Evolutionary conservation across 2,888 invertebrate species (phyloP).

Genomic region (Tenthredo amoena): DNA sequence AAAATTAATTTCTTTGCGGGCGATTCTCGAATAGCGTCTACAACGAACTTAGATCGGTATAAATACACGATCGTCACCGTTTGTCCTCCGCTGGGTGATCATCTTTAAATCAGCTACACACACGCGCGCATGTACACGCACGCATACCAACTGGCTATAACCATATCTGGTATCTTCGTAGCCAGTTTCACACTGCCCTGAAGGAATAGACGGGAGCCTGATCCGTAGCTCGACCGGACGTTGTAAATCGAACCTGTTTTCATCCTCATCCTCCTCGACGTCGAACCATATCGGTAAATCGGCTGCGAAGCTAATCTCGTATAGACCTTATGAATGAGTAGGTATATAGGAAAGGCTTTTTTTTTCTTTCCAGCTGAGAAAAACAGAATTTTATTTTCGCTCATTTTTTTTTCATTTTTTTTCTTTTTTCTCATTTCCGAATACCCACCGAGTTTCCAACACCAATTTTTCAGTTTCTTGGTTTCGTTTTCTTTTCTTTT

Average conservation of each 20-base stretch:
- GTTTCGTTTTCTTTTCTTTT: not conserved
- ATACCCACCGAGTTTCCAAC: not conserved
- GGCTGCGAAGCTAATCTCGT: not conserved
- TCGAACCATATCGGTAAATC: constrained; percentile 21
- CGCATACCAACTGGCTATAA: not conserved
- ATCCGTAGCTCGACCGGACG: constrained; percentile 26
- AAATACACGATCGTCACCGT: not conserved
- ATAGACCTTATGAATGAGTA: not conserved
- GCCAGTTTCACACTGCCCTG: constrained; percentile 33
- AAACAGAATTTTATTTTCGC: not conserved
- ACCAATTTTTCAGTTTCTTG: not conserved
- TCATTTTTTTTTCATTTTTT: not conserved
- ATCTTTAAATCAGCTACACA: constrained; percentile 17
- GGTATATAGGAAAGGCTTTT: not conserved
- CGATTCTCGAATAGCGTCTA: too few relatives aligned
- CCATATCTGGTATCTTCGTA: constrained; percentile 6
- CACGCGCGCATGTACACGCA: not conserved
- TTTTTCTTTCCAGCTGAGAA: not conserved
- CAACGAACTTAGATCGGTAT: not conserved
- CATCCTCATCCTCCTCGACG: not conserved
- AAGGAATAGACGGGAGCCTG: constrained; percentile 18
- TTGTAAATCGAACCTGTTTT: constrained; percentile 47
- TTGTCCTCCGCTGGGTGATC: not conserved
- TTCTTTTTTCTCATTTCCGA: not conserved
- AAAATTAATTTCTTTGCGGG: not conserved